These are phyloP conservation scores for Drosophila arawakana DNA, from an alignment of 1,140 invertebrate genomes.

Conservation along the genomic window DNA sequence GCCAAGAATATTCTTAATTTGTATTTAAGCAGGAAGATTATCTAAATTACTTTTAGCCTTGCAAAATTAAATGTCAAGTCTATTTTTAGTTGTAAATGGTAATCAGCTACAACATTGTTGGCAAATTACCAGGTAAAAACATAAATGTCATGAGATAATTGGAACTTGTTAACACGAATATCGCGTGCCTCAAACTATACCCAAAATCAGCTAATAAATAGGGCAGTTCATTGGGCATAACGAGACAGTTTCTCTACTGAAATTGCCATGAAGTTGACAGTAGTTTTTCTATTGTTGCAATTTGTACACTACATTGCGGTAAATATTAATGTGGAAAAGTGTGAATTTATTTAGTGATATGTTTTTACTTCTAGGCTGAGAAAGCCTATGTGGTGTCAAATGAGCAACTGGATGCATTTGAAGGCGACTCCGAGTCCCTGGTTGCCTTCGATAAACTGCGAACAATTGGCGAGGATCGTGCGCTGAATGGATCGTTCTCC, in stretches of 20 bases:
- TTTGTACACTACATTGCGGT: conserved; percentile 55
- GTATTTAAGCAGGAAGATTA: background rate
- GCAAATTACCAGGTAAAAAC: conserved; percentile 11
- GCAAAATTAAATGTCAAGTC: background rate
- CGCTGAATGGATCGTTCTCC: conserved; percentile 65
- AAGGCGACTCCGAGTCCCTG: conserved; percentile 66
- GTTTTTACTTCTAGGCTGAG: conserved; percentile 44
- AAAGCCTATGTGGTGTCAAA: conserved; percentile 72
- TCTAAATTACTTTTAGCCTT: background rate
- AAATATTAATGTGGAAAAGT: background rate
- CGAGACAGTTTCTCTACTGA: background rate
- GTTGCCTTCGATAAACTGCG: conserved; percentile 61
- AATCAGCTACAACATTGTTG: conserved; percentile 56
- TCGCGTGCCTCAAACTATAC: conserved; percentile 42
- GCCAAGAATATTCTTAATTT: background rate
- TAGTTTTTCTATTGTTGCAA: conserved; percentile 32
- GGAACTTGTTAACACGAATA: conserved; percentile 35
- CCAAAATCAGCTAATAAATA: conserved; percentile 48
- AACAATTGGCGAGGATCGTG: conserved; percentile 61
- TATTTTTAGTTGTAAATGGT: background rate
- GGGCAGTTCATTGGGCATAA: background rate
- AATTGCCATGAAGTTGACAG: conserved; percentile 56
- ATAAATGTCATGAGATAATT: conserved; percentile 1
- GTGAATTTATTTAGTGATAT: background rate
- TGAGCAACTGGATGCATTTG: conserved; percentile 69